Conservation (phyloP, 1,140 invertebrate species). For the Drosophila watanabei region DNA sequence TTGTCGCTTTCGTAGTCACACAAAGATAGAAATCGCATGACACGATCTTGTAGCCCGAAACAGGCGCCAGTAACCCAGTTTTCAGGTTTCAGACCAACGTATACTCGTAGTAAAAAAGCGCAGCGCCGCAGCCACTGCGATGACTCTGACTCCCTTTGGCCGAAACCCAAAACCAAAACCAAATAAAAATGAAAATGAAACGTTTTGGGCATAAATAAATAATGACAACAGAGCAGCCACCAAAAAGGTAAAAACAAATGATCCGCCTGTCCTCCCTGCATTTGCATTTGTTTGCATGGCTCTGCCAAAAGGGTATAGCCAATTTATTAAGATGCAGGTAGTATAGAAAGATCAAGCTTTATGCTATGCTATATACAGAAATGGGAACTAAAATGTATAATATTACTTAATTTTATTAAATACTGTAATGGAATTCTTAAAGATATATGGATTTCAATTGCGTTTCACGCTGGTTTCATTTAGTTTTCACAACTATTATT, state of each 20-base stretch:
- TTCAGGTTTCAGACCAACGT: constrained; percentile 67
- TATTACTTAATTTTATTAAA: not conserved
- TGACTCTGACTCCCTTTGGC: constrained; percentile 76
- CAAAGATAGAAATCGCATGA: constrained; percentile 84
- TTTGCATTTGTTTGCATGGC: constrained; percentile 51
- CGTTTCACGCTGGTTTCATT: accelerated
- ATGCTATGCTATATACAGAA: no score
- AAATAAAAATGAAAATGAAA: constrained; percentile 76
- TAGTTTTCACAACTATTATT: not conserved
- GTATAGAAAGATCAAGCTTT: not conserved
- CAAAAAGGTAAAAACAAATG: constrained; percentile 82
- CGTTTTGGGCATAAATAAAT: constrained; percentile 83
- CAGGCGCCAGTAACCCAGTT: constrained; percentile 84
- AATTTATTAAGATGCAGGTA: not conserved
- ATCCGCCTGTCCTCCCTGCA: constrained; percentile 56
- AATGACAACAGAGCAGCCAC: constrained; percentile 69
- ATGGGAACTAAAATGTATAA: accelerated
- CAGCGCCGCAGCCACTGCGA: constrained; percentile 35
- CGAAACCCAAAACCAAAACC: constrained; percentile 71
- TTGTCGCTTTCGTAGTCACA: constrained; percentile 68
- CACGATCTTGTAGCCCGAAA: constrained; percentile 84
- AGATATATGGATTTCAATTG: not conserved
- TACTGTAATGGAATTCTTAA: not conserved
- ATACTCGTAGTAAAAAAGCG: constrained; percentile 12
- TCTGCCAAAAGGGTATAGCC: constrained; percentile 17